These are phyloP conservation scores for Myathropa florea DNA, from an alignment of 2,888 invertebrate genomes.

Conservation along the genomic window DNA sequence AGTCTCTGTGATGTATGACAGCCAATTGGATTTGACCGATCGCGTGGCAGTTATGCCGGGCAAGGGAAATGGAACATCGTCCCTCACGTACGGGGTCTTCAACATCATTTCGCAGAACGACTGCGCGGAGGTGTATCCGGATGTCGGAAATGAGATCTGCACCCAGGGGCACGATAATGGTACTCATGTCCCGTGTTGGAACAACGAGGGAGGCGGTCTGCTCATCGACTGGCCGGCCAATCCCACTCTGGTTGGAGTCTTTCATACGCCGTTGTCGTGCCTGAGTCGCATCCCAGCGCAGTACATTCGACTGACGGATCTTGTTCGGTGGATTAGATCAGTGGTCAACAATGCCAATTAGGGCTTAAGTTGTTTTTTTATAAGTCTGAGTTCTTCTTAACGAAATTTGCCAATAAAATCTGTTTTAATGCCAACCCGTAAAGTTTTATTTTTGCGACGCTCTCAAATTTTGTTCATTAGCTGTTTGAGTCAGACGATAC, in stretches of 20 bases:
- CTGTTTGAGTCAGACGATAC: too few relatives aligned
- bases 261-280: conserved; percentile 61
- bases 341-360: background rate
- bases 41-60: conserved; percentile 67
- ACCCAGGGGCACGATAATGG: conserved; percentile 56
- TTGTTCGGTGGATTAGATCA: conserved; percentile 48
- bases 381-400: too few relatives aligned
- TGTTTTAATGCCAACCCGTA: too few relatives aligned
- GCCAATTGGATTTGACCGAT: conserved; percentile 12
- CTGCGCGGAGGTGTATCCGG: conserved; percentile 18
- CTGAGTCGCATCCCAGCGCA: conserved; percentile 46
- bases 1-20: conserved; percentile 18
- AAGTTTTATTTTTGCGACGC: too few relatives aligned
- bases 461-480: too few relatives aligned
- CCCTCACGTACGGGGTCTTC: conserved; percentile 67
- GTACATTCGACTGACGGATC: conserved; percentile 40
- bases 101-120: conserved; percentile 41
- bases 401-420: too few relatives aligned
- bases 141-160: conserved; percentile 58
- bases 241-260: conserved; percentile 66
- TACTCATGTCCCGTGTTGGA: conserved; percentile 57
- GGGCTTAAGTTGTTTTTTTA: background rate
- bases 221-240: conserved; percentile 64
- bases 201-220: conserved; percentile 70
- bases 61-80: conserved; percentile 30